phyloP scores from a whole-genome alignment of 2,888 invertebrate genomes.

The Platycnemis pennipes region DNA sequence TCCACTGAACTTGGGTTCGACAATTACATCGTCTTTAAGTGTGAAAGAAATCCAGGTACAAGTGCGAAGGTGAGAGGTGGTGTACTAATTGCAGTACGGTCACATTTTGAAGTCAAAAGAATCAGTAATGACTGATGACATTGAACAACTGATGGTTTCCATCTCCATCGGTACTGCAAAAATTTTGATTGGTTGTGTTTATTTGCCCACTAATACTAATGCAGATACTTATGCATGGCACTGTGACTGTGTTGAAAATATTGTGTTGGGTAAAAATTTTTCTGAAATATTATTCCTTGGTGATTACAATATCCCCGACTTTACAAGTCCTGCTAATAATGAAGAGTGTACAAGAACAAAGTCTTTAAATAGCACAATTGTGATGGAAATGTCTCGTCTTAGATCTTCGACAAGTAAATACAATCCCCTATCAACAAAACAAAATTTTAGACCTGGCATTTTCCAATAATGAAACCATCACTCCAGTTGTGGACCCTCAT shows the following conservation, averaged over 20 bases:
- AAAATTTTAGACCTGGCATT: slow-evolving; percentile 40
- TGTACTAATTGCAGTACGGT: too few species aligned
- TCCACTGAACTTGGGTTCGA: neutral
- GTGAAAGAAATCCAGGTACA: too few species aligned
- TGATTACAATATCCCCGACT: slow-evolving; percentile 23
- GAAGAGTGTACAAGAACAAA: neutral
- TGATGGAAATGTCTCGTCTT: neutral
- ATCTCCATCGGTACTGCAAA: too few species aligned
- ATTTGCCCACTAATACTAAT: neutral
- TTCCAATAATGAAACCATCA: neutral
- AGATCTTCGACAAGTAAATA: neutral
- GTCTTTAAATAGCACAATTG: too few species aligned
- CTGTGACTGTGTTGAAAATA: neutral
- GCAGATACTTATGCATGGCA: neutral
- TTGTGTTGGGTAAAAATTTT: neutral
- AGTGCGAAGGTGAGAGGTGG: too few species aligned
- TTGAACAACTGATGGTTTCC: too few species aligned
- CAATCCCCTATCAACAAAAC: neutral
- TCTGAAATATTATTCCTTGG: neutral
- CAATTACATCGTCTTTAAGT: neutral
- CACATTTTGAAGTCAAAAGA: too few species aligned
- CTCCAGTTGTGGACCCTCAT: slow-evolving; percentile 14
- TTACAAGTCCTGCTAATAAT: neutral
- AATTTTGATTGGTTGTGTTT: too few species aligned
- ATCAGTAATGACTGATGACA: too few species aligned